phyloP scores from a whole-genome alignment of 2,113 vertebrate genomes.

The Tachysurus fulvidraco region DNA sequence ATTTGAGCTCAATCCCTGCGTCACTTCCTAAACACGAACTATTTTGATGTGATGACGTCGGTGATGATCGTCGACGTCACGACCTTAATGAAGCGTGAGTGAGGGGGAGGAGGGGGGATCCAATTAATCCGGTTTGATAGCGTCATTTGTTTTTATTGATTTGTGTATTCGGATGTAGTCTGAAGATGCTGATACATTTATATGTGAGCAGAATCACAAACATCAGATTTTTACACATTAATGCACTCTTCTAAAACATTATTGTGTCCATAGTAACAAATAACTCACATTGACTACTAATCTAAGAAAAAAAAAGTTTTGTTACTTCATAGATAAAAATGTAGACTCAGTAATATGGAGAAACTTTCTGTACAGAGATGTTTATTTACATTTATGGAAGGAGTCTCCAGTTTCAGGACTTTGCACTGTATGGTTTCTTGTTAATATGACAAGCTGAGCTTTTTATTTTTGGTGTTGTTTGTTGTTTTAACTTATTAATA shows the following conservation, averaged over 20 bases:
- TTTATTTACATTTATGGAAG: too few relatives aligned
- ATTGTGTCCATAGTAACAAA: neutral
- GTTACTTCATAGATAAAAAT: neutral
- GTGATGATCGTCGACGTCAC: neutral
- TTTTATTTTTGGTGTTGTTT: neutral
- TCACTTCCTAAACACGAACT: conserved; percentile 57
- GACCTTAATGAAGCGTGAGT: neutral
- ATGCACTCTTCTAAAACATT: too few relatives aligned
- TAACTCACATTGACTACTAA: neutral
- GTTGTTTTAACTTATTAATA: neutral
- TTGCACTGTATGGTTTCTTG: neutral
- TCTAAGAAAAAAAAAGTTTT: neutral
- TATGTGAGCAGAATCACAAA: neutral
- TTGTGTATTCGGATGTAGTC: neutral
- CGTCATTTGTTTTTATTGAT: neutral
- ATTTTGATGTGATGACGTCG: conserved; percentile 16
- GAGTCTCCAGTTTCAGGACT: neutral
- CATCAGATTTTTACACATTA: neutral
- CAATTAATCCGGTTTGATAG: neutral
- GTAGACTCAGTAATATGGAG: too few relatives aligned
- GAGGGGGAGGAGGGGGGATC: neutral
- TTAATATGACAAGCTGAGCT: neutral
- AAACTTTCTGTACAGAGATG: too few relatives aligned
- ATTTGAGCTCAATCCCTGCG: conserved; percentile 60
- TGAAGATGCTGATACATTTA: neutral